Base-by-base conservation (phyloP, 2,113 vertebrate species). In the Cyanistes caeruleus region DNA sequence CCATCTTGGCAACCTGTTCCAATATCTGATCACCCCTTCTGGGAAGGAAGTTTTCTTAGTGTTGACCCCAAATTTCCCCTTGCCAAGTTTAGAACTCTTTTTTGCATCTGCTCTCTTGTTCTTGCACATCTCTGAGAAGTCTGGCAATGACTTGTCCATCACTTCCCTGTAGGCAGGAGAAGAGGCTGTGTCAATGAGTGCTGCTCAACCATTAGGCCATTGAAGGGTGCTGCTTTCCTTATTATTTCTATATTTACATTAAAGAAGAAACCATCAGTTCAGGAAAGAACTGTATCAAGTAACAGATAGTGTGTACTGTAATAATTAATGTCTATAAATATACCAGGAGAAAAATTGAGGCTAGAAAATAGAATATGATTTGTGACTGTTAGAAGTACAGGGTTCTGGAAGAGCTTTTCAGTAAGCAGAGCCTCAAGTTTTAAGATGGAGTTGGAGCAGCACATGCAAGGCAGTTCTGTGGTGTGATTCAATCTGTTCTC, bases 91-190 rank as follows among this genome's bases (percentile, higher is more conserved):
- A 41, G 44, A 51, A 41, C 15, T 11, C 5, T 51, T 59, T 33
- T 41, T 51, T 69, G 44, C 44, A n/a, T 49, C 44, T 59, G 14
- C 15, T 5, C 3, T 59, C 53, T 49, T 59, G 35, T 41, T 30
- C 30, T 23, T 59, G 30, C 0, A 0, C 35, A 41, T n/a, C 44
- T 69, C 52, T 82, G 30, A 41, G 23, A 49, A 41, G 23, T 9
- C 14, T 41, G 28, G 28, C 64, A 49, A 23, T n/a, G 35, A 58
- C 9, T 10, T 13, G 17, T 21, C 1, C 0, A 18, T 41, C 23
- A n/a, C 53, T 41, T 59, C 35, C 15, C 53, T 28, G 19, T 9
- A 23, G 35, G 44, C 79, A 49, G 52, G 52, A 68, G 53, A 59
- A 69, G 6, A 69, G 28, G 18, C 28, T 49, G 14, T 82, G 79